Percentiles rank a stretch among this genome's conserved stretches.
These are phyloP conservation scores for Sakesphorus luctuosus DNA, from an alignment of 2,113 vertebrate genomes.

Conservation along the genomic window DNA sequence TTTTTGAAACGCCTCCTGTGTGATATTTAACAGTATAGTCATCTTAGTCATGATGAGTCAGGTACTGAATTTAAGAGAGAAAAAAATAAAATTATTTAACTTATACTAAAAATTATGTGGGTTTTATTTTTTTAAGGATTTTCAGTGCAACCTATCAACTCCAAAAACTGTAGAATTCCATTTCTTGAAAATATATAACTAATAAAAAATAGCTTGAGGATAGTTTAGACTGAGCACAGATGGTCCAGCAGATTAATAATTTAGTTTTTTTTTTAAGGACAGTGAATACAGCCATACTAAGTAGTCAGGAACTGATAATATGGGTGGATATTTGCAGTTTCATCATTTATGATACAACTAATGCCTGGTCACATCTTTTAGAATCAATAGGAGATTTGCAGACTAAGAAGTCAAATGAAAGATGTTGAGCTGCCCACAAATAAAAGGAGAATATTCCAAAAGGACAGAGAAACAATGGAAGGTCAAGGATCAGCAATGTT, in stretches of 20 bases:
- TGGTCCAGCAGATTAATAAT: not conserved
- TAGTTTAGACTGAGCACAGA: not conserved
- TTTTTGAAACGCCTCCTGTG: not conserved
- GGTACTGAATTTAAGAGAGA: not conserved
- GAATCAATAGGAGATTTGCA: conserved; percentile 36
- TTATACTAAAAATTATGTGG: not conserved
- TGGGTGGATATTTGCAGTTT: conserved; percentile 9
- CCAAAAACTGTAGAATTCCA: not conserved
- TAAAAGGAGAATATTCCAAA: not conserved
- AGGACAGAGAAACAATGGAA: not conserved
- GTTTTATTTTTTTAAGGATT: not conserved
- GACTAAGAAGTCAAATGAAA: not conserved
- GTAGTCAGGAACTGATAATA: not conserved
- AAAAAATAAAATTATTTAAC: not conserved
- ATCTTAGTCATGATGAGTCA: conserved; percentile 23
- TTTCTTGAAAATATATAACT: not conserved
- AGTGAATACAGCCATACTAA: not conserved
- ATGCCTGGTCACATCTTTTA: not conserved
- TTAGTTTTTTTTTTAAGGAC: not conserved
- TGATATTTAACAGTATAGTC: conserved; percentile 5
- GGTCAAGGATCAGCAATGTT: not conserved
- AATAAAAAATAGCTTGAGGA: not conserved
- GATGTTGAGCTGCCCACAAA: not conserved
- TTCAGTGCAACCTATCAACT: not conserved
- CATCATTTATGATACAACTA: not conserved